Evolutionary conservation across 2,797 vertebrate species (phyloP).

Genomic region (Cottoperca gobio): DNA sequence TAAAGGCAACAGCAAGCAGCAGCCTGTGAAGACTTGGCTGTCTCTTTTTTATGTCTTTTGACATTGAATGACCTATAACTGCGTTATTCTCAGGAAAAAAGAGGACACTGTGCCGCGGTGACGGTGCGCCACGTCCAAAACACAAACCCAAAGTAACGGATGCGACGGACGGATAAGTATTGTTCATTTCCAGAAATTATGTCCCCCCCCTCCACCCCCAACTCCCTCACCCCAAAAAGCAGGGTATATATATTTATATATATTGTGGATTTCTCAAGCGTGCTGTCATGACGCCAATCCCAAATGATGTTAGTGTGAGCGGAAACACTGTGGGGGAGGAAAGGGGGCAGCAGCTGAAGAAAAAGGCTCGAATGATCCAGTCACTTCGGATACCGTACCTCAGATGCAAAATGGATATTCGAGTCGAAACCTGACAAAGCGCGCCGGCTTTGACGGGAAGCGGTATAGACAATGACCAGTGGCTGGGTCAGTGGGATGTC

Average conservation of each 20-base stretch:
- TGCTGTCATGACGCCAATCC: conserved; percentile 90
- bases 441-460: conserved; percentile 95
- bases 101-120: conserved; percentile 54
- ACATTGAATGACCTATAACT: conserved; percentile 93
- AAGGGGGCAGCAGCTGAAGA: conserved; percentile 91
- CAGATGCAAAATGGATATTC: conserved; percentile 97
- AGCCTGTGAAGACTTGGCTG: conserved; percentile 95
- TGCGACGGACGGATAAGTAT: conserved; percentile 85
- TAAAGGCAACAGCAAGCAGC: conserved; percentile 97
- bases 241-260: conserved; percentile 64
- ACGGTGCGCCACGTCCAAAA: conserved; percentile 49
- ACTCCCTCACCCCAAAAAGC: conserved; percentile 67
- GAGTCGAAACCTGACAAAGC: conserved; percentile 99
- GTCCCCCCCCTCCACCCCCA: conserved; percentile 44
- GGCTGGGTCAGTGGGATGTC: conserved; percentile 99
- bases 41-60: conserved; percentile 91
- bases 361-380: conserved; percentile 98
- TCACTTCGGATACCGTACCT: conserved; percentile 98
- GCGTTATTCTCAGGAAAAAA: conserved; percentile 74
- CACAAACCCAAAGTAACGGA: conserved; percentile 79
- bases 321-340: conserved; percentile 89
- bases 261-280: conserved; percentile 77
- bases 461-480: conserved; percentile 99
- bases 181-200: conserved; percentile 90
- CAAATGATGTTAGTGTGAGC: conserved; percentile 91